A percentile compares a stretch with the other conserved stretches of the same genome.
Evolutionary conservation across 2,888 invertebrate genomes (phyloP).

Genomic region (Actias luna): DNA sequence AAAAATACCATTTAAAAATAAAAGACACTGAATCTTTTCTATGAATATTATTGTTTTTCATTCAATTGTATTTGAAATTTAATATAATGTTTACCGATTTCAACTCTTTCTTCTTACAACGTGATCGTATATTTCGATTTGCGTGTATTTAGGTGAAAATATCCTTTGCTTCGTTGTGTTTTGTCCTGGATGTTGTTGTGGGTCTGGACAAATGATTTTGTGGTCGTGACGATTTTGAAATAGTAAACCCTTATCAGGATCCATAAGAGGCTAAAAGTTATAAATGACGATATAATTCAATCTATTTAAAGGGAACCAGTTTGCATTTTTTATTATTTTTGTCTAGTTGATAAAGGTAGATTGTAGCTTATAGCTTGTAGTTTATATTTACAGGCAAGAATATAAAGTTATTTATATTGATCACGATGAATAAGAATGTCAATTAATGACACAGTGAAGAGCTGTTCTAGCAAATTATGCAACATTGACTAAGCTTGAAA

Average conservation of each 20-base stretch:
- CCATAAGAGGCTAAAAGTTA: constrained; percentile 81
- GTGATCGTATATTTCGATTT: constrained; percentile 91
- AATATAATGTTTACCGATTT: constrained; percentile 12
- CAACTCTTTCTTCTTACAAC: constrained; percentile 83
- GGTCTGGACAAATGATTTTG: constrained; percentile 88
- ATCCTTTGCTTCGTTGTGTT: constrained; percentile 85
- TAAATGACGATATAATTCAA: background rate
- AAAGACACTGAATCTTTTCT: constrained; percentile 24
- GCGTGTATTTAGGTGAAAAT: constrained; percentile 85
- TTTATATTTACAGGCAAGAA: background rate
- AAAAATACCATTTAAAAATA: constrained; percentile 20
- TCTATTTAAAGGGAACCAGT: background rate
- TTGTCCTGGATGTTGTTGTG: constrained; percentile 82
- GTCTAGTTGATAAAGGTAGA: background rate
- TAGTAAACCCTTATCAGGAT: constrained; percentile 86
- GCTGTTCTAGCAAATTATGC: constrained; percentile 35
- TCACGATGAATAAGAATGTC: background rate
- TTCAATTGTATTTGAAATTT: background rate
- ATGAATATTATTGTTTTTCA: constrained; percentile 19
- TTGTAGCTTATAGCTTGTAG: no score
- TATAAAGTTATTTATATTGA: background rate
- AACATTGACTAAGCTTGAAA: constrained; percentile 33
- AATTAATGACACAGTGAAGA: constrained; percentile 16
- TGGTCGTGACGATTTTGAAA: constrained; percentile 92
- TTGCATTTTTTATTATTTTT: background rate